Base-by-base conservation (phyloP, 2,888 invertebrate species). In the Oithona nana region DNA sequence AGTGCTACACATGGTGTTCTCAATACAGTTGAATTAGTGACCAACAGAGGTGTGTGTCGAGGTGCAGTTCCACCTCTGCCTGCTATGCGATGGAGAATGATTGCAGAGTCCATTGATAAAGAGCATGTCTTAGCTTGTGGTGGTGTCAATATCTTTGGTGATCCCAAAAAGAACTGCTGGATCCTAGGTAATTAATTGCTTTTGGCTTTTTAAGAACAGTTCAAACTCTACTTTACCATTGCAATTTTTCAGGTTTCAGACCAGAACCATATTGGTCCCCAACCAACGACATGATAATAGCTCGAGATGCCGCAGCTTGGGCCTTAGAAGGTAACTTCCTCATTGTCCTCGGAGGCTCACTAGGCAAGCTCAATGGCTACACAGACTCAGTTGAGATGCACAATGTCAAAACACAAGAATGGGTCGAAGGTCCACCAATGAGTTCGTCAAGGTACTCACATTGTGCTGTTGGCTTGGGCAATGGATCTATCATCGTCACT, bases 151-250 rank as follows among this genome's bases (percentile, higher is more conserved):
- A 28, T 54, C n/a, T 52, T 52, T 16, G 61, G 61, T 29, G 61
- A 61, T 52, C 54, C 61, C 30, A 61, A 61, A 52, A 29, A 20
- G n/a, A 30, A 61, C 22, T 61, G 61, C 30, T 61, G 61, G 61
- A 28, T 50, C 13, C 51, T 61, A 13, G 28, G n/a, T 16, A 24
- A 20, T 52, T 24, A n/a, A n/a, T n/a, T n/a, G n/a, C n/a, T n/a
- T n/a, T n/a, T n/a, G n/a, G n/a, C n/a, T n/a, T n/a, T n/a, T n/a
- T n/a, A n/a, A n/a, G n/a, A n/a, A n/a, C n/a, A n/a, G n/a, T n/a
- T n/a, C n/a, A n/a, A n/a, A n/a, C n/a, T n/a, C n/a, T n/a, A n/a
- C n/a, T n/a, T n/a, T n/a, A n/a, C n/a, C n/a, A n/a, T n/a, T n/a
- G n/a, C n/a, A n/a, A n/a, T n/a, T n/a, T n/a, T n/a, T n/a, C n/a